Conservation (phyloP, 1,140 invertebrate species). For the Drosophila leontia region DNA sequence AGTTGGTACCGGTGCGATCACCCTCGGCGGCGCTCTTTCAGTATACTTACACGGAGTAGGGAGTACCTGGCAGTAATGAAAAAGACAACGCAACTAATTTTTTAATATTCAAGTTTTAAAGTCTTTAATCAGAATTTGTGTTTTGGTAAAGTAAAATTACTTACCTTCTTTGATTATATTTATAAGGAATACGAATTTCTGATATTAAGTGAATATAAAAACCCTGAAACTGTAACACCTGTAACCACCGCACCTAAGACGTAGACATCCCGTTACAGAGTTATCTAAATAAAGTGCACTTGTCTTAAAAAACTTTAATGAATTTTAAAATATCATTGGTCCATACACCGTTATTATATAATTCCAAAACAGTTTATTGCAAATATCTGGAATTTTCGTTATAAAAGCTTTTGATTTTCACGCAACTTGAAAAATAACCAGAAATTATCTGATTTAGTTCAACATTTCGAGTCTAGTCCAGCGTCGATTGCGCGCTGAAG, state of each 20-base stretch:
- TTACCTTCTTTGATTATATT: neutral
- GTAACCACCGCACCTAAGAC: constrained; percentile 20
- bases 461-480: constrained; percentile 33
- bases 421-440: neutral
- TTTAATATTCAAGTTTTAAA: neutral
- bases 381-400: neutral
- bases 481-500: constrained; percentile 55
- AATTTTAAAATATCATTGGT: neutral
- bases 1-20: constrained; percentile 89
- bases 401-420: neutral
- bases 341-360: neutral
- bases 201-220: too few species aligned
- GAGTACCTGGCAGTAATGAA: neutral
- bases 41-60: constrained; percentile 85
- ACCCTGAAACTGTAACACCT: neutral
- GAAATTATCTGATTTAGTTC: neutral
- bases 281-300: constrained; percentile 27
- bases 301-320: neutral
- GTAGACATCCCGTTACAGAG: constrained; percentile 25
- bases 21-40: constrained; percentile 91
- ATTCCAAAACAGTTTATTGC: neutral
- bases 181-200: neutral
- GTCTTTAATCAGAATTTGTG: neutral
- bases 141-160: neutral
- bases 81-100: neutral